Conservation (phyloP, 1,140 invertebrate species). For the Drosophila sechellia region DNA sequence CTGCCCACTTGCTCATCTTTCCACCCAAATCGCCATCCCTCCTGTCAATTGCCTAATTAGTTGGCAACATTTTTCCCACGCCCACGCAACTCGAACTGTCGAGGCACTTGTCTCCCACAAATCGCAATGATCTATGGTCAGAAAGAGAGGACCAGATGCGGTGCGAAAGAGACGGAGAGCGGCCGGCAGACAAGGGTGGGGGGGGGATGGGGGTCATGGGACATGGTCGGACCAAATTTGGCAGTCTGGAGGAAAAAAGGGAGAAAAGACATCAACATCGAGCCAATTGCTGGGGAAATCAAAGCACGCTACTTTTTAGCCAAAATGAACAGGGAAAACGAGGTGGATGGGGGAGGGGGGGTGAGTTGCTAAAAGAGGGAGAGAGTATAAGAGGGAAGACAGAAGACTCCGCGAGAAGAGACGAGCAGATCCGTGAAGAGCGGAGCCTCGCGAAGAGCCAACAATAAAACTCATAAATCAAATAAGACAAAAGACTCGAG, state of each 20-base stretch:
- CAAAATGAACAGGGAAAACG: conserved; percentile 24
- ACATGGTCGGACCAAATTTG: conserved; percentile 66
- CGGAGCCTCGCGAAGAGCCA: conserved; percentile 24
- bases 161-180: conserved; percentile 1
- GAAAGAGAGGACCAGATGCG: conserved; percentile 9
- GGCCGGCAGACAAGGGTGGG: not conserved
- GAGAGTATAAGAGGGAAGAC: not conserved
- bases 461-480: conserved; percentile 83
- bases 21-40: not conserved
- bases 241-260: conserved; percentile 22
- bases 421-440: conserved; percentile 4
- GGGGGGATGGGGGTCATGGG: not conserved
- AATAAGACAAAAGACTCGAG: conserved; percentile 81
- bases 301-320: conserved; percentile 66
- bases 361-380: too few relatives aligned
- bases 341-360: not conserved
- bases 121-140: conserved; percentile 66
- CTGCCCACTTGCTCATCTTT: conserved; percentile 5
- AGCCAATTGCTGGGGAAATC: conserved; percentile 49
- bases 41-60: conserved; percentile 65
- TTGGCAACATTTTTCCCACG: conserved; percentile 67
- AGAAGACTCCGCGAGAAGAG: conserved; percentile 23
- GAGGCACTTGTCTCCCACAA: conserved; percentile 60
- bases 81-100: conserved; percentile 51
- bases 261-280: conserved; percentile 14